Percentiles rank a stretch among this genome's conserved stretches.
These are phyloP conservation scores for Myodes glareolus DNA, from an alignment of 2,113 vertebrate species.

Conservation along the genomic window DNA sequence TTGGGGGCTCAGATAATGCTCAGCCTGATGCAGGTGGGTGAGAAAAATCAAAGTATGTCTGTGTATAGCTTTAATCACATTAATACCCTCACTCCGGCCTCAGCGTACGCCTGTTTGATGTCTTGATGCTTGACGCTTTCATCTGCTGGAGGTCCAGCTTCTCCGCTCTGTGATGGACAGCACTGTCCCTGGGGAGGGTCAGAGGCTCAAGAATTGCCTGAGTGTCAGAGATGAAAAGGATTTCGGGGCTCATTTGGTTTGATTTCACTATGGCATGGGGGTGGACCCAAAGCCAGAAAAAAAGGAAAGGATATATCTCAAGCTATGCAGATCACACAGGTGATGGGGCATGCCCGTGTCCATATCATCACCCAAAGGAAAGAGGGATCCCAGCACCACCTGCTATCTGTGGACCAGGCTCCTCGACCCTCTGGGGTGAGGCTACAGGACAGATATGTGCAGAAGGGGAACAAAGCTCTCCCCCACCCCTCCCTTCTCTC, in stretches of 20 bases:
- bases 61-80: background rate
- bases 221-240: slow-evolving; percentile 49
- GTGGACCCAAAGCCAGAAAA: background rate
- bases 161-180: slow-evolving; percentile 27
- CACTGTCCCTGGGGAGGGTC: background rate
- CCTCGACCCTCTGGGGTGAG: background rate
- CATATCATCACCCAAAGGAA: background rate
- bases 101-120: slow-evolving; percentile 62
- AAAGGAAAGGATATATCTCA: background rate
- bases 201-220: background rate
- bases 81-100: background rate
- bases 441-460: background rate
- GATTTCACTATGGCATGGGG: background rate
- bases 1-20: background rate
- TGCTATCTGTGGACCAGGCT: background rate
- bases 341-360: accelerated
- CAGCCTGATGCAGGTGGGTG: background rate
- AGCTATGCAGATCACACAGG: accelerated
- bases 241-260: background rate
- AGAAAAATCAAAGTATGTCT: slow-evolving; percentile 59
- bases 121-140: slow-evolving; percentile 31
- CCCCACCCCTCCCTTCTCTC: background rate
- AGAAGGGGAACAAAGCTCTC: background rate
- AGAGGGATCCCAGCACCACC: background rate
- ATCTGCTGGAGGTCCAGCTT: slow-evolving; percentile 55